A percentile compares a stretch with the other conserved stretches of the same genome.
Evolutionary conservation across 2,888 invertebrate genomes (phyloP).

Genomic region (Parasteatoda lunata): DNA sequence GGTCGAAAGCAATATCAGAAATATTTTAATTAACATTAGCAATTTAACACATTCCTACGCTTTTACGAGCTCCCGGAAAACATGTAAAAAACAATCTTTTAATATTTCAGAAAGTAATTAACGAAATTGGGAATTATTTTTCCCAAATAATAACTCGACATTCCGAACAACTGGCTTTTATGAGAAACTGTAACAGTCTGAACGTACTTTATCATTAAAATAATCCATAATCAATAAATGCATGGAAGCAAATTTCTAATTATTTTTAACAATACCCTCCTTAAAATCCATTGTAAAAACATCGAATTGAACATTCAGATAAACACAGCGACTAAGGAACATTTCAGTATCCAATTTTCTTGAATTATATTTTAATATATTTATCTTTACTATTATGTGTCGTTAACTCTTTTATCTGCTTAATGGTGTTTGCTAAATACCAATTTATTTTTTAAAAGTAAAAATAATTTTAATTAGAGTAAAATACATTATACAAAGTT

Average conservation of each 20-base stretch:
- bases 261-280: slow-evolving; percentile 24
- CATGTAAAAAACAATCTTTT: background rate
- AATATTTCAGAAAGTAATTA: slow-evolving; percentile 5
- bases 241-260: slow-evolving; percentile 19
- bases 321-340: background rate
- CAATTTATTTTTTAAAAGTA: too few relatives aligned
- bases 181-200: slow-evolving; percentile 19
- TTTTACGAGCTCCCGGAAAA: background rate
- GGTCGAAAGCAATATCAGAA: too few relatives aligned
- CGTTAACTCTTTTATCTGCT: too few relatives aligned
- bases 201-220: slow-evolving; percentile 21
- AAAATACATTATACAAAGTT: too few relatives aligned
- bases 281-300: slow-evolving; percentile 16
- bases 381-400: too few relatives aligned
- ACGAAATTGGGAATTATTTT: background rate
- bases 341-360: background rate
- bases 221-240: slow-evolving; percentile 21
- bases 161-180: background rate
- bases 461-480: too few relatives aligned
- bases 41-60: too few relatives aligned
- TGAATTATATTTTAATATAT: too few relatives aligned
- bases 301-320: slow-evolving; percentile 27
- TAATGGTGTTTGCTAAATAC: too few relatives aligned
- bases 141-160: background rate
- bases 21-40: too few relatives aligned